Evolutionary conservation across 2,113 vertebrate species (phyloP).

Genomic region (Platichthys flesus): DNA sequence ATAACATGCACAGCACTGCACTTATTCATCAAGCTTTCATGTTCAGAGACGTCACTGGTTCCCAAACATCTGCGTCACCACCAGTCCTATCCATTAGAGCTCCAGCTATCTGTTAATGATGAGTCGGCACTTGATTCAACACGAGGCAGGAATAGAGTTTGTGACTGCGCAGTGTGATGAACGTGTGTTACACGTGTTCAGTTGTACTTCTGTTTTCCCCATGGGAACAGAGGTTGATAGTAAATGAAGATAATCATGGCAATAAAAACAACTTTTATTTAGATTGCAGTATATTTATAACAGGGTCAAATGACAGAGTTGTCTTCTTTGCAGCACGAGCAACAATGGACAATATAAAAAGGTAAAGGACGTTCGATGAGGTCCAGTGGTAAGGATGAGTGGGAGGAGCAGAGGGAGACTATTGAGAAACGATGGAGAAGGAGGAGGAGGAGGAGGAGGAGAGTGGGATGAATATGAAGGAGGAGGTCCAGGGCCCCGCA

Average conservation of each 20-base stretch:
- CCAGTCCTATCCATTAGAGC: slow-evolving; percentile 22
- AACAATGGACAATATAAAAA: slow-evolving; percentile 15
- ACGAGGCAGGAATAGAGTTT: background rate
- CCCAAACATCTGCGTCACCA: slow-evolving; percentile 6
- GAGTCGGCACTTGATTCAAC: slow-evolving; percentile 27
- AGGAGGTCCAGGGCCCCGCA: slow-evolving; percentile 52
- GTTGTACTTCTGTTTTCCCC: background rate
- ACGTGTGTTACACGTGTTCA: slow-evolving; percentile 18
- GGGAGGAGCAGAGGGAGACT: background rate
- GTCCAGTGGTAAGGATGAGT: background rate
- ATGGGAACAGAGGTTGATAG: background rate
- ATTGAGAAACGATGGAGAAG: background rate
- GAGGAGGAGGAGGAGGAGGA: background rate
- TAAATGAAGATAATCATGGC: slow-evolving; percentile 26
- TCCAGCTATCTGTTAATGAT: slow-evolving; percentile 16
- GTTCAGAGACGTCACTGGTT: slow-evolving; percentile 2
- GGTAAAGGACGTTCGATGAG: slow-evolving; percentile 2
- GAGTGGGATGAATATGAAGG: background rate
- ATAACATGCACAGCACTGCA: slow-evolving; percentile 24
- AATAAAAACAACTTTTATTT: slow-evolving; percentile 49
- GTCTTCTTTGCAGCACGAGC: background rate
- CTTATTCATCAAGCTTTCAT: slow-evolving; percentile 39
- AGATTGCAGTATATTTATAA: slow-evolving; percentile 17
- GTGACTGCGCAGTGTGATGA: slow-evolving; percentile 19
- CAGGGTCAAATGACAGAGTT: slow-evolving; percentile 19